Base-by-base conservation (phyloP, 2,888 invertebrate species). In the Galerucella pusilla region DNA sequence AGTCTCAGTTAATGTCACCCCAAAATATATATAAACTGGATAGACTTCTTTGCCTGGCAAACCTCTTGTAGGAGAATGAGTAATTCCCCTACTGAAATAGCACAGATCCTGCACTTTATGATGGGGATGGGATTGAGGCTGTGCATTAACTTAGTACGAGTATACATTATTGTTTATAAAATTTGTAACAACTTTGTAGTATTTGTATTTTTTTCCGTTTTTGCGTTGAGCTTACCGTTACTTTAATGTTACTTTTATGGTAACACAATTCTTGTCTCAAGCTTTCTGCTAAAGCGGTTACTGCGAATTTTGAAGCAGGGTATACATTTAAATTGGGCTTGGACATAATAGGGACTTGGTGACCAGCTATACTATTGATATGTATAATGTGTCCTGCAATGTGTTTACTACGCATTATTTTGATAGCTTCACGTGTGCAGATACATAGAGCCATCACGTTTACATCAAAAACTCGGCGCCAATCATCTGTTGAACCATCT, bases 361-460 rank as follows among this genome's bases (percentile, higher is more conserved):
- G 83, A 1, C 83, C 83, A 0, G 74, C 74, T 2, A 82, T 68
- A 49, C 81, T 80, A 70, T 82, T 82, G 71, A 83, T 82, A 61
- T 82, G 81, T n/a, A 83, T 72, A 42, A 83, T 77, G 57, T 83
- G 82, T 16, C 83, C 83, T 6, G 76, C 78, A 2, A 83, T 79
- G 20, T 78, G 73, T 66, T 79, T 72, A 16, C 77, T 73, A 28
- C 73, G 71, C 83, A 83, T 83, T 42, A 80, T 77, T 72, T 80
- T 81, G 10, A 81, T 68, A 4, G 82, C 83, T 71, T 83, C 82
- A 9, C 81, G 72, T 10, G 81, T 83, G 66, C 81, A 82, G 60
- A 81, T 80, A 72, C 82, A 81, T 9, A 82, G 65, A 3, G 80
- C 82, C 74, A 83, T 78, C 11, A 83, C 82, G 75, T 83, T 83